Evolutionary conservation across 1,140 invertebrate species (phyloP).

Genomic region (Tenebrio molitor): DNA sequence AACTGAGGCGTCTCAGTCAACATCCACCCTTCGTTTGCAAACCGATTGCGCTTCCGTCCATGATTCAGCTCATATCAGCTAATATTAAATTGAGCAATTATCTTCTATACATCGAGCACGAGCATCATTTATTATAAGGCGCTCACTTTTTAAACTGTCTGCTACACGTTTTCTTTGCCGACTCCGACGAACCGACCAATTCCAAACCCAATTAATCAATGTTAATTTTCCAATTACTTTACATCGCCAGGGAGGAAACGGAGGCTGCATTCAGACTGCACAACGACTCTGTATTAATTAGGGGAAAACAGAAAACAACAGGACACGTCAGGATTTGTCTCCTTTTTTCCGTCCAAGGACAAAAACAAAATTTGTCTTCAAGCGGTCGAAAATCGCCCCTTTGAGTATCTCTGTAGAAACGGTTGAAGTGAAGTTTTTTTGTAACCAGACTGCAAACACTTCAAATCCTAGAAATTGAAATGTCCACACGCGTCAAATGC

Average conservation of each 20-base stretch:
- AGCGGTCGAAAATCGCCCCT: no score
- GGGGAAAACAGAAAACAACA: not conserved
- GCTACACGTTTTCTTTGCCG: constrained; percentile 19
- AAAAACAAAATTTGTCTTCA: no score
- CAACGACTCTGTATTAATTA: constrained; percentile 9
- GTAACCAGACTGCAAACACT: no score
- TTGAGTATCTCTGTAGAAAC: no score
- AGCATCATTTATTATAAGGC: constrained; percentile 32
- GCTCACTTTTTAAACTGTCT: constrained; percentile 17
- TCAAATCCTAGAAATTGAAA: no score
- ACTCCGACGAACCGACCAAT: constrained; percentile 1
- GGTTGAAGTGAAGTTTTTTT: no score
- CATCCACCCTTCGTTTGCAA: constrained; percentile 36
- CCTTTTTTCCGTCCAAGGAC: no score
- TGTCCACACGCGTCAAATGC: no score
- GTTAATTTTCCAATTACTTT: constrained; percentile 41
- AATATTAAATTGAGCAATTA: constrained; percentile 47
- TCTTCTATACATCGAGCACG: constrained; percentile 42
- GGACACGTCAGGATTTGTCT: no score
- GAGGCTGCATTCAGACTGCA: constrained; percentile 1
- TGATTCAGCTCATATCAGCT: constrained; percentile 34
- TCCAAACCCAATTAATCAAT: constrained; percentile 36
- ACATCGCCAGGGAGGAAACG: constrained; percentile 5
- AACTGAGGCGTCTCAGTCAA: constrained; percentile 33
- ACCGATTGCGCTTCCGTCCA: constrained; percentile 22